Percentiles rank a stretch among this genome's conserved stretches.
phyloP scores from a whole-genome alignment of 2,797 vertebrate species.

The Spheniscus humboldti region DNA sequence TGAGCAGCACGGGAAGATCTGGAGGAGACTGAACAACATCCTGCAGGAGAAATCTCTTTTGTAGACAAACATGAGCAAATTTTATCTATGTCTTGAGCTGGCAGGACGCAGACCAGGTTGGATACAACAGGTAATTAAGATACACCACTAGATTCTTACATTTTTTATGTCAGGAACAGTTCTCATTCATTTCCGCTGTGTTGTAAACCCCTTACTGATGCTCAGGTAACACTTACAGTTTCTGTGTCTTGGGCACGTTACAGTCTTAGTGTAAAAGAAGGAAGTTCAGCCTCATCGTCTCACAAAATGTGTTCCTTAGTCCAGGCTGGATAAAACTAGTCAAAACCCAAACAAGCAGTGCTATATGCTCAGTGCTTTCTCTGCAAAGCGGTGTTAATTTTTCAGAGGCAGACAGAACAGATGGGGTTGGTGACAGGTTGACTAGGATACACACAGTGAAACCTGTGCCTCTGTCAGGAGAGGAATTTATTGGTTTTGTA shows the following conservation, averaged over 20 bases:
- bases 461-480: neutral
- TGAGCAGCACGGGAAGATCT: neutral
- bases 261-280: neutral
- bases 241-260: neutral
- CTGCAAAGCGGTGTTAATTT: rapidly evolving
- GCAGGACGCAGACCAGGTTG: neutral
- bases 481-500: neutral
- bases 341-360: neutral
- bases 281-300: neutral
- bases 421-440: neutral
- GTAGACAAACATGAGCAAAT: neutral
- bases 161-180: neutral
- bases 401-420: neutral
- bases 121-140: neutral
- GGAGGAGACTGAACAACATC: neutral
- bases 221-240: neutral
- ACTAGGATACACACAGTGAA: neutral
- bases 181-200: neutral
- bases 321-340: neutral
- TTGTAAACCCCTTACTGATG: neutral
- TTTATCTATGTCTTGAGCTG: neutral
- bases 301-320: neutral
- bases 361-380: neutral
- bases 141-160: neutral
- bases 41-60: neutral